A percentile compares a stretch with the other conserved stretches of the same genome.
Conservation (phyloP, 2,888 invertebrate species). For the Emesis castigata region DNA sequence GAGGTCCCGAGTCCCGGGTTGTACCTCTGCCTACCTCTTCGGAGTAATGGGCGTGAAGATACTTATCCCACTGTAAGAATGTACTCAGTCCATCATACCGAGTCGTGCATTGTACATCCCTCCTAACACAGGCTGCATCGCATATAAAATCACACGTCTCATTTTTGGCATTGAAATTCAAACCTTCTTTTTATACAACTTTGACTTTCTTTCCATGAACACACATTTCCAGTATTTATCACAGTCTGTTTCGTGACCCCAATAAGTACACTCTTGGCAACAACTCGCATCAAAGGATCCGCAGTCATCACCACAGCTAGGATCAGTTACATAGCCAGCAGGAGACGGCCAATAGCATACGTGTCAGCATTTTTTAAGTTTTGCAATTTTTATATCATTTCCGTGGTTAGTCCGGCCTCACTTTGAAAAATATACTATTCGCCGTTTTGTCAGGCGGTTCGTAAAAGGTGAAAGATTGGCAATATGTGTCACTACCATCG, state of each 20-base stretch:
- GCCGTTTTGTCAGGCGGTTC: too few species aligned
- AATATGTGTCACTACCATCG: too few species aligned
- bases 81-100: conserved; percentile 73
- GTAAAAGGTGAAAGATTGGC: too few species aligned
- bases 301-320: conserved; percentile 12
- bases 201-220: conserved; percentile 71
- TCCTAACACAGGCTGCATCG: conserved; percentile 75
- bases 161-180: conserved; percentile 77
- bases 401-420: too few species aligned
- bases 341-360: too few species aligned
- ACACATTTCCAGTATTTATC: conserved; percentile 81
- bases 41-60: too few species aligned
- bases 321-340: too few species aligned
- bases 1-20: too few species aligned
- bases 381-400: too few species aligned
- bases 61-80: conserved; percentile 76
- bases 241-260: conserved; percentile 79
- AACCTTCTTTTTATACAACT: conserved; percentile 77
- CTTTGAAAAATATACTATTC: too few species aligned
- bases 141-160: conserved; percentile 79
- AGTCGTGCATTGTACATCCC: conserved; percentile 69
- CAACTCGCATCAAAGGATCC: conserved; percentile 69
- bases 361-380: too few species aligned
- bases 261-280: conserved; percentile 77
- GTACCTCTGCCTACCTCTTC: too few species aligned